Evolutionary conservation across 2,797 vertebrate genomes (phyloP), one percentile per base, ranked within the genome.

Genomic region (Manis javanica): DNA sequence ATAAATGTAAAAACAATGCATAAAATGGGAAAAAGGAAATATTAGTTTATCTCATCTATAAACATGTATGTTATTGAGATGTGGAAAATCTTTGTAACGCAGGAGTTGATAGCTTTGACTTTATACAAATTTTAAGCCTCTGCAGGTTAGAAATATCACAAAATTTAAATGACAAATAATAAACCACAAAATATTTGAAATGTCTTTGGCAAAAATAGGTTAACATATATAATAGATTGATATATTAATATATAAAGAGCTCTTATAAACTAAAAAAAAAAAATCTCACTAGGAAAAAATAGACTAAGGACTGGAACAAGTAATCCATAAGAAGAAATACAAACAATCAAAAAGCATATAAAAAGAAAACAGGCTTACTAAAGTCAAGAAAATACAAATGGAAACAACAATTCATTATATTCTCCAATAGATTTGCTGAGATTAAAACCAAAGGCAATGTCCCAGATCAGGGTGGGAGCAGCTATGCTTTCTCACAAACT

Each of bases 151-250:
- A 96, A 94, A 88, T 81, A 87, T 31, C 55, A 55, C 18, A 74
- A 93, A 95, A 53, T 86, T 31, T 89, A 53, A 53, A 21, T 74
- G 46, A 49, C 16, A 92, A 31, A 63, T 74, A 86, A 71, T 12
- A 31, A 91, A 79, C 12, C 81, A 82, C 68, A 81, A 95, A 87
- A 51, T 88, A 92, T 66, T 87, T 75, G 23, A 64, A 95, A 87
- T 84, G 23, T 15, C 31, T 88, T 46, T 79, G 24, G 24, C n/a
- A 55, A 63, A 94, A 87, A 55, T 69, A 81, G 37, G 31, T 59
- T 77, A 79, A 26, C 6, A 11, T 49, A 26, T 49, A 46, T 90
- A 92, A 42, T 24, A 68, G 39, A 29, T 21, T 55, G 31, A 26
- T 57, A 49, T 39, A 68, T 71, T 93, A 72, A 51, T 68, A 91